Evolutionary conservation across 1,140 invertebrate species (phyloP).

Genomic region (Charaxes varanes): DNA sequence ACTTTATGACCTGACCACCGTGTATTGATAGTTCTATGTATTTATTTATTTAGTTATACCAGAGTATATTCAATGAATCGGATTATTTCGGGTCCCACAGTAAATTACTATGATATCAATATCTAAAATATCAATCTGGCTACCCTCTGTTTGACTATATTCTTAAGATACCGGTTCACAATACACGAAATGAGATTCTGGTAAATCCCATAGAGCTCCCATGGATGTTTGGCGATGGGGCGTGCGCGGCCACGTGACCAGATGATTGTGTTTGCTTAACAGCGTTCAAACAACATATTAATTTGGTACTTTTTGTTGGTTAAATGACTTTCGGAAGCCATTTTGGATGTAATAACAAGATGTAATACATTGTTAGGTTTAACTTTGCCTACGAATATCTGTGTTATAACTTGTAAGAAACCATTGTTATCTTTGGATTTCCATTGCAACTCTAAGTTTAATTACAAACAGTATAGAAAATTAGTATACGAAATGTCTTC

Average conservation of each 20-base stretch:
- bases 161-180: constrained; percentile 64
- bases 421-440: too few relatives aligned
- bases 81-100: constrained; percentile 64
- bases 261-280: constrained; percentile 68
- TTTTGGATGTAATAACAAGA: constrained; percentile 22
- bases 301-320: constrained; percentile 61
- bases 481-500: constrained; percentile 2
- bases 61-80: constrained; percentile 12
- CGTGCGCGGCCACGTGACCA: constrained; percentile 55
- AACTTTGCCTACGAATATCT: too few relatives aligned
- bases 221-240: constrained; percentile 40
- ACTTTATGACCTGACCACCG: too few relatives aligned
- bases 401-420: background rate
- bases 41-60: background rate
- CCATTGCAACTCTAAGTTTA: too few relatives aligned
- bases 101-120: constrained; percentile 72
- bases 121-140: constrained; percentile 67
- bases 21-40: too few relatives aligned
- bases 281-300: constrained; percentile 72
- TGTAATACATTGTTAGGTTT: background rate
- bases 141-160: constrained; percentile 62
- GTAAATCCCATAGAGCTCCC: constrained; percentile 57
- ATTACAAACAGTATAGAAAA: too few relatives aligned
- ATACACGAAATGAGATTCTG: constrained; percentile 52
- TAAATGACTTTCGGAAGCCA: constrained; percentile 57